Evolutionary conservation across 2,797 vertebrate genomes (phyloP).

Genomic region (Chrosomus eos): DNA sequence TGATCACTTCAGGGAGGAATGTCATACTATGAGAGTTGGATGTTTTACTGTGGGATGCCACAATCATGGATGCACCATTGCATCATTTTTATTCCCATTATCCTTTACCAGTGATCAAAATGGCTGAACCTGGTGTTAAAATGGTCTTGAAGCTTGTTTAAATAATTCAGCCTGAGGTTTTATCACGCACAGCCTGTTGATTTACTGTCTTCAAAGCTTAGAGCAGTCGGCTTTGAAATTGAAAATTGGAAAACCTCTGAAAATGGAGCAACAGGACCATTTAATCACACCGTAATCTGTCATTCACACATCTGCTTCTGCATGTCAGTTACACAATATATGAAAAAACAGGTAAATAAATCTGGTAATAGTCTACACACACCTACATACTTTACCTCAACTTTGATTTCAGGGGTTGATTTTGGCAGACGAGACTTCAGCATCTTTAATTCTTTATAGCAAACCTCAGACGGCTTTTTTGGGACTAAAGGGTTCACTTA

Average conservation of each 20-base stretch:
- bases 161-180: constrained; percentile 43
- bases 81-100: constrained; percentile 28
- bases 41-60: not conserved
- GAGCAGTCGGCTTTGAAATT: constrained; percentile 31
- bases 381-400: constrained; percentile 42
- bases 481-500: not conserved
- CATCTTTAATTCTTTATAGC: not conserved
- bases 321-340: constrained; percentile 2
- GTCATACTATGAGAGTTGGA: not conserved
- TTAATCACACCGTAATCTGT: constrained; percentile 45
- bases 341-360: constrained; percentile 50
- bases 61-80: constrained; percentile 14
- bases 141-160: constrained; percentile 28
- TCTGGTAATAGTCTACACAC: constrained; percentile 45
- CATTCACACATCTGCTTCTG: constrained; percentile 58
- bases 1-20: constrained; percentile 5
- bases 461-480: not conserved
- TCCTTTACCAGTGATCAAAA: constrained; percentile 33
- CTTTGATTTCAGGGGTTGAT: constrained; percentile 12
- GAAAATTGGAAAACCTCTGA: constrained; percentile 14
- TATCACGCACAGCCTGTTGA: constrained; percentile 22
- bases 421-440: not conserved
- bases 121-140: constrained; percentile 26
- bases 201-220: constrained; percentile 47
- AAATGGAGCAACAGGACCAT: constrained; percentile 40